Base-by-base conservation (phyloP, 2,888 invertebrate genomes). In the Leptopilina syphax region DNA sequence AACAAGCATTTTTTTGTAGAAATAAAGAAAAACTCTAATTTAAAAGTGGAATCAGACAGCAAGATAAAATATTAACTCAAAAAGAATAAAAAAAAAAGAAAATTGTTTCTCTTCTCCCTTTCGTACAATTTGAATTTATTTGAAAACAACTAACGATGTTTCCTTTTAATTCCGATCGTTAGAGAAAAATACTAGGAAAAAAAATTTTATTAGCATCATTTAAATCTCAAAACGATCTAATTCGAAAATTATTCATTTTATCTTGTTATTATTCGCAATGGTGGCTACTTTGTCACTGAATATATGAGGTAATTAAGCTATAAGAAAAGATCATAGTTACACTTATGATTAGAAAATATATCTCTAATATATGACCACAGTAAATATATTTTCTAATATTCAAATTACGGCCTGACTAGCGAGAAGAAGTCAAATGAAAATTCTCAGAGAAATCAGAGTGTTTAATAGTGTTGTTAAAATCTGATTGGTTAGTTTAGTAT, bases 311-410 rank as follows among this genome's bases (percentile, higher is more conserved):
- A 3, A 27, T 27, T 24, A 24, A 70, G 18, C 7, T 13, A 68
- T 9, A 10, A 27, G 24, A 27, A 70, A 50, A 70, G 47, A 70
- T 13, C 27, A 27, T 8, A 54, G 18, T 68, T 12, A 27, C 50
- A 68, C 68, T 44, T 67, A 47, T 47, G 67, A 27, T 8, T 70
- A 27, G 27, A 54, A 50, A 68, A 67, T 67, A 34, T 34, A 47
- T 60, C n/a, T 18, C 47, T 18, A 67, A 50, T 68, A 54, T 34
- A 54, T 54, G 70, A 27, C n/a, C 13, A 13, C 12, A 13, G 7
- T 50, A 12, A 70, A 27, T 10, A 54, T 54, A 54, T 27, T 70
- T 27, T 50, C 13, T 6, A 13, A 68, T 54, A 24, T 70, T 54
- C 7, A 27, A 70, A 70, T 70, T 70, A 54, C 12, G 50, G 13